Percentiles rank a stretch among this genome's conserved stretches.
phyloP scores from a whole-genome alignment of 2,797 vertebrate species.

The Malurus leucopterus region DNA sequence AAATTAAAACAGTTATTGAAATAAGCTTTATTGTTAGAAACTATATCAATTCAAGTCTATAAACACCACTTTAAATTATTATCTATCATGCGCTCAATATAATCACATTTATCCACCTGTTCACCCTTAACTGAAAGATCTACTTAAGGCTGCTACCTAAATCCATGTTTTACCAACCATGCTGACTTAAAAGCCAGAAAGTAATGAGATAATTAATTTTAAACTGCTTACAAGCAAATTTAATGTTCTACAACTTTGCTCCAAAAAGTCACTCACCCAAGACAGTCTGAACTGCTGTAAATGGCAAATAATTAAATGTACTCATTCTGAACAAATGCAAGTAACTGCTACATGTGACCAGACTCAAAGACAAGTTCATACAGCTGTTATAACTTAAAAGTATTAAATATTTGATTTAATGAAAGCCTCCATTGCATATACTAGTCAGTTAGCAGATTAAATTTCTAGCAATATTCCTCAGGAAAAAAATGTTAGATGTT shows the following conservation, averaged over 20 bases:
- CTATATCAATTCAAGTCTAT: background rate
- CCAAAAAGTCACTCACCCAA: background rate
- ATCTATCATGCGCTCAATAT: background rate
- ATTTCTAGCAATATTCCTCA: background rate
- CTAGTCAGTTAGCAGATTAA: background rate
- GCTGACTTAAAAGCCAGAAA: background rate
- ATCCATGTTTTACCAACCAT: background rate
- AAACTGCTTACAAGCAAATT: background rate
- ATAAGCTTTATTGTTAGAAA: background rate
- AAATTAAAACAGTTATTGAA: background rate
- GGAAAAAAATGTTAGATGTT: background rate
- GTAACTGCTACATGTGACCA: background rate
- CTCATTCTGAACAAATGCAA: background rate
- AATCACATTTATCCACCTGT: background rate
- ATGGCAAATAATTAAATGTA: background rate
- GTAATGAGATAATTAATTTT: background rate
- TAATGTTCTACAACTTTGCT: background rate
- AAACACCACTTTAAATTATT: background rate
- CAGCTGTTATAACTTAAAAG: background rate
- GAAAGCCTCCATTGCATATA: background rate
- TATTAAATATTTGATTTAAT: background rate
- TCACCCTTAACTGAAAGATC: background rate
- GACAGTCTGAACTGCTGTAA: background rate
- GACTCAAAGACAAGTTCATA: background rate
- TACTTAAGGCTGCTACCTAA: background rate